Conservation (phyloP, 2,888 invertebrate species). For the Drosophila dives region DNA sequence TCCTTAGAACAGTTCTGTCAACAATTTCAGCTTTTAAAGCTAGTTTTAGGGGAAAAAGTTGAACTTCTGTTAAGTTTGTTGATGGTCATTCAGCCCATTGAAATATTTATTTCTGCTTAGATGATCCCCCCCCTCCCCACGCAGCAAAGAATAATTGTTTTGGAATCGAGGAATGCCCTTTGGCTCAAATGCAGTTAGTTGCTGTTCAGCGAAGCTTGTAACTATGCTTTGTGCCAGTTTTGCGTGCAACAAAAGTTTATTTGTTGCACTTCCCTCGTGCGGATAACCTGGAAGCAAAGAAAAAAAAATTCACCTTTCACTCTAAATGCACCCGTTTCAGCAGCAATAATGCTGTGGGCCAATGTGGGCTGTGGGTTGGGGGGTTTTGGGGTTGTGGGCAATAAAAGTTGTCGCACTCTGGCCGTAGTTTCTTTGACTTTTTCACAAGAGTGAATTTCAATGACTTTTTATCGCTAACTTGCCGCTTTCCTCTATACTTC, state of each 20-base stretch:
- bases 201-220: constrained; percentile 29
- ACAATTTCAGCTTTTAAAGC: neutral
- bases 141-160: constrained; percentile 19
- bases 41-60: neutral
- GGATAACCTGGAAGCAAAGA: constrained; percentile 17
- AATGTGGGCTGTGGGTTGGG: constrained; percentile 25
- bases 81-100: constrained; percentile 16
- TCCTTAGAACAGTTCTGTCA: neutral
- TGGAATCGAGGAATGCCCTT: constrained; percentile 16
- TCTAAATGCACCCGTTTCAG: constrained; percentile 8
- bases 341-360: neutral
- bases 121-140: constrained; percentile 2
- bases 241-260: constrained; percentile 60
- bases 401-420: constrained; percentile 55
- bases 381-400: no score
- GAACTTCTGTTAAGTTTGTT: constrained; percentile 11
- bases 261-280: constrained; percentile 64
- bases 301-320: constrained; percentile 33
- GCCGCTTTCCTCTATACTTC: constrained; percentile 4
- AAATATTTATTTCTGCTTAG: constrained; percentile 14
- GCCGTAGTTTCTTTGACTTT: constrained; percentile 63
- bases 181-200: constrained; percentile 16
- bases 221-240: constrained; percentile 57
- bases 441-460: constrained; percentile 63
- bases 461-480: constrained; percentile 54